Conservation (phyloP, 2,888 invertebrate species). For the Synanthedon vespiformis region DNA sequence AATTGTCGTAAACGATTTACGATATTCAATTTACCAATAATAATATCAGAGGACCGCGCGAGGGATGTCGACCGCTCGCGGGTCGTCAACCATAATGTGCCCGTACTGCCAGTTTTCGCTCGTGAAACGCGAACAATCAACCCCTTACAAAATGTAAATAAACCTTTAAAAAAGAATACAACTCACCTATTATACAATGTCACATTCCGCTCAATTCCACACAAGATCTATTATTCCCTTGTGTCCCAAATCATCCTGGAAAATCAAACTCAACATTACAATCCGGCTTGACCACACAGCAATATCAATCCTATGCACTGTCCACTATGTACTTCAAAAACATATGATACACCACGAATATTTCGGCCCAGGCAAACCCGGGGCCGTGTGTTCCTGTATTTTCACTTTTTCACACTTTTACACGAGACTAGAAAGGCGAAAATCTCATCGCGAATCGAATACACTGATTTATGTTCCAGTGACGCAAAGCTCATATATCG, state of each 20-base stretch:
- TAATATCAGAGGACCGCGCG: conserved; percentile 23
- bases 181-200: conserved; percentile 69
- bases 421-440: conserved; percentile 49
- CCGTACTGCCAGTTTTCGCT: conserved; percentile 58
- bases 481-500: conserved; percentile 73
- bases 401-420: conserved; percentile 48
- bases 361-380: conserved; percentile 40
- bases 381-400: conserved; percentile 39
- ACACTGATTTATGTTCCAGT: conserved; percentile 69
- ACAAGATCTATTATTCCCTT: conserved; percentile 59
- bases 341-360: conserved; percentile 66
- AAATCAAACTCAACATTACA: conserved; percentile 63
- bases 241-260: conserved; percentile 63
- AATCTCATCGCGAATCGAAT: conserved; percentile 50
- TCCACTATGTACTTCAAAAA: conserved; percentile 58
- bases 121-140: conserved; percentile 32
- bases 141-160: conserved; percentile 58
- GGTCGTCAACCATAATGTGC: conserved; percentile 45
- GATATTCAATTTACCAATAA: not conserved
- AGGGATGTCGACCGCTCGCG: conserved; percentile 32
- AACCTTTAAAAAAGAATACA: conserved; percentile 33
- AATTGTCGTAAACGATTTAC: not conserved
- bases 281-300: conserved; percentile 62
- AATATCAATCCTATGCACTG: conserved; percentile 67
- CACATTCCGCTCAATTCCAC: conserved; percentile 70